These are phyloP conservation scores for Desmodus rotundus DNA, from an alignment of 2,113 vertebrate species.

Conservation along the genomic window DNA sequence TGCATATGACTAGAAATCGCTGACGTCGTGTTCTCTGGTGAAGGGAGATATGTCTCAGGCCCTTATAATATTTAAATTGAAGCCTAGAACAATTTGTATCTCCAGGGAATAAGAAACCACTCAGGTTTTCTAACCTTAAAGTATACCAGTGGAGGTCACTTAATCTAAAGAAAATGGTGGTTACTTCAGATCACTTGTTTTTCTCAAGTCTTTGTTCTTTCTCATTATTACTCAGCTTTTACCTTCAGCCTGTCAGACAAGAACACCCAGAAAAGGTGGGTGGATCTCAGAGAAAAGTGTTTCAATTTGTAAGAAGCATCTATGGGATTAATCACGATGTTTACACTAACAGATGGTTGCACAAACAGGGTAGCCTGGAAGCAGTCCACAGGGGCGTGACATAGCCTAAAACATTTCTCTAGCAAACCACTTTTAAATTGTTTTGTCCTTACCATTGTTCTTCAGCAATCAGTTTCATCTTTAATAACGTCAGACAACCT, in stretches of 20 bases:
- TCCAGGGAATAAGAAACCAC: background rate
- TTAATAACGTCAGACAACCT: background rate
- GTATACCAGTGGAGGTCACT: background rate
- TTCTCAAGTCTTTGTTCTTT: background rate
- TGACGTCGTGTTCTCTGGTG: background rate
- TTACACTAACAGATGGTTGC: background rate
- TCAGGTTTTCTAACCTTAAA: background rate
- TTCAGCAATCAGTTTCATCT: background rate
- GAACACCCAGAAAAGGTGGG: background rate
- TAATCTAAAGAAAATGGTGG: background rate
- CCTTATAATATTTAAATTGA: background rate
- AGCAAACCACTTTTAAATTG: background rate
- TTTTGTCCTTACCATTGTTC: background rate
- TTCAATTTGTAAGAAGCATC: background rate
- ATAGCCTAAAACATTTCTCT: background rate
- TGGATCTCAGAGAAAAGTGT: background rate
- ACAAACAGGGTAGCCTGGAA: background rate
- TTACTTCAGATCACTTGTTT: background rate
- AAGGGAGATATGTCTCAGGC: background rate
- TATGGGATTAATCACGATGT: background rate
- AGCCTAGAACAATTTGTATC: background rate
- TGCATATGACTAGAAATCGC: background rate
- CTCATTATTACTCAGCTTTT: background rate
- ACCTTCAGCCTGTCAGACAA: background rate
- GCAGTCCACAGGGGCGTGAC: background rate